These are phyloP conservation scores for Psammodynastes pulverulentus DNA, from an alignment of 2,113 vertebrate species.

Conservation along the genomic window DNA sequence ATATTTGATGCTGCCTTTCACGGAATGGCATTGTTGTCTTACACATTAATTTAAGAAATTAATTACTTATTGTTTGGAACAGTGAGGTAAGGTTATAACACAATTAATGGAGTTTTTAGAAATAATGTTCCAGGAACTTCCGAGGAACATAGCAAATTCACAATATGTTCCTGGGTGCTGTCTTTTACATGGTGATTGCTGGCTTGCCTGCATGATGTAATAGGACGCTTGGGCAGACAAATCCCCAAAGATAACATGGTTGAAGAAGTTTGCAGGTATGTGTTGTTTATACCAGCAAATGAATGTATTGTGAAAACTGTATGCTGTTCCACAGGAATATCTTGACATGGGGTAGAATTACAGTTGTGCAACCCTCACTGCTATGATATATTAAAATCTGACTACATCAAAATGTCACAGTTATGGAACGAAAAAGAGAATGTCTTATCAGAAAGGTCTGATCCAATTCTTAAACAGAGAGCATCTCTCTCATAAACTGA, in stretches of 20 bases:
- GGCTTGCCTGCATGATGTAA: conserved; percentile 22
- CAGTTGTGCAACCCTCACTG: neutral
- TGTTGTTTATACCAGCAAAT: conserved; percentile 19
- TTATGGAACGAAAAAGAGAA: conserved; percentile 31
- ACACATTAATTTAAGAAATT: conserved; percentile 21
- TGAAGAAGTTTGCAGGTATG: neutral
- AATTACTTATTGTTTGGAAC: conserved; percentile 31
- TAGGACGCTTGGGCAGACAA: conserved; percentile 4
- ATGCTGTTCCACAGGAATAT: conserved; percentile 4
- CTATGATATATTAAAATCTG: conserved; percentile 14
- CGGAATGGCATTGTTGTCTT: conserved; percentile 26
- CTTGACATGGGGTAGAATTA: neutral
- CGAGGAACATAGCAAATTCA: conserved; percentile 7
- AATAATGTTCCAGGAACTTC: conserved; percentile 15
- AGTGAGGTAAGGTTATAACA: conserved; percentile 13
- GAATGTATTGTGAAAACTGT: neutral
- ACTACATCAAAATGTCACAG: conserved; percentile 8
- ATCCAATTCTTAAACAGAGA: neutral
- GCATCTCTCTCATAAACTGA: neutral
- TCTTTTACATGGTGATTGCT: conserved; percentile 12
- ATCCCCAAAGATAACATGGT: conserved; percentile 5
- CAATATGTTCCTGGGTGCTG: neutral
- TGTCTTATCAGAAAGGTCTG: conserved; percentile 13
- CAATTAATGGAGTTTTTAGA: neutral
- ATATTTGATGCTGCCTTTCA: conserved; percentile 13